phyloP scores from a whole-genome alignment of 2,113 vertebrate genomes.

The Catharus fuscescens region DNA sequence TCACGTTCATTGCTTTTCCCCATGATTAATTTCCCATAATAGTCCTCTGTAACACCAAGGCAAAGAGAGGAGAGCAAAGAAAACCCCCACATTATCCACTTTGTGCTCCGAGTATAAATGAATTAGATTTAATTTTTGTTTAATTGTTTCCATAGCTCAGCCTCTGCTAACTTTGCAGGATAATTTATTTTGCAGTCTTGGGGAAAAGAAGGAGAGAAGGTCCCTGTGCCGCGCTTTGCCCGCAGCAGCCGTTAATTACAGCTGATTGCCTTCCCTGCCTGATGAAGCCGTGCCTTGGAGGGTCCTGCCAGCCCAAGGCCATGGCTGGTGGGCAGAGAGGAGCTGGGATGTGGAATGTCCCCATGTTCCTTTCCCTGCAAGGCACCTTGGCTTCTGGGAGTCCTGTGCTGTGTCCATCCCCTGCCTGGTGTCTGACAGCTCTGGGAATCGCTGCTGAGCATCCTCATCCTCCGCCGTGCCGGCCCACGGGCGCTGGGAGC shows the following conservation, averaged over 20 bases:
- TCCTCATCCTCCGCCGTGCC: background rate
- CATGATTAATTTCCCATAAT: slow-evolving; percentile 83
- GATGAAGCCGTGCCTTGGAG: slow-evolving; percentile 39
- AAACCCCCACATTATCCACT: slow-evolving; percentile 77
- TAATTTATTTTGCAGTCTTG: slow-evolving; percentile 85
- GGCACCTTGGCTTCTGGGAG: background rate
- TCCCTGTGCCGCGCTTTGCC: slow-evolving; percentile 54
- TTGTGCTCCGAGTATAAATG: slow-evolving; percentile 83
- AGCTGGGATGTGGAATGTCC: background rate
- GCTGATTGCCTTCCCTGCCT: slow-evolving; percentile 82
- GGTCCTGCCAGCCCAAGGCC: background rate
- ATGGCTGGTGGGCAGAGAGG: fast-evolving
- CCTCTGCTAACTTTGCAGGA: slow-evolving; percentile 78
- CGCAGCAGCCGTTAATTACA: slow-evolving; percentile 82
- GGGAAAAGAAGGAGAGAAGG: slow-evolving; percentile 47
- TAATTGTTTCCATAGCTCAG: slow-evolving; percentile 92
- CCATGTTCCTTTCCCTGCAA: fast-evolving
- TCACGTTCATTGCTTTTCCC: slow-evolving; percentile 78
- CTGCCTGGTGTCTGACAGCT: background rate
- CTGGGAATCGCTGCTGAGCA: fast-evolving
- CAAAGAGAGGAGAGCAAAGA: slow-evolving; percentile 72
- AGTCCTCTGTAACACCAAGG: slow-evolving; percentile 78
- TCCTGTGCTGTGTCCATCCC: fast-evolving
- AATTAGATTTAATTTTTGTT: slow-evolving; percentile 91
- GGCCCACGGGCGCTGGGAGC: fast-evolving